These are phyloP conservation scores for Gryllus bimaculatus DNA, from an alignment of 1,140 invertebrate genomes.

Conservation along the genomic window DNA sequence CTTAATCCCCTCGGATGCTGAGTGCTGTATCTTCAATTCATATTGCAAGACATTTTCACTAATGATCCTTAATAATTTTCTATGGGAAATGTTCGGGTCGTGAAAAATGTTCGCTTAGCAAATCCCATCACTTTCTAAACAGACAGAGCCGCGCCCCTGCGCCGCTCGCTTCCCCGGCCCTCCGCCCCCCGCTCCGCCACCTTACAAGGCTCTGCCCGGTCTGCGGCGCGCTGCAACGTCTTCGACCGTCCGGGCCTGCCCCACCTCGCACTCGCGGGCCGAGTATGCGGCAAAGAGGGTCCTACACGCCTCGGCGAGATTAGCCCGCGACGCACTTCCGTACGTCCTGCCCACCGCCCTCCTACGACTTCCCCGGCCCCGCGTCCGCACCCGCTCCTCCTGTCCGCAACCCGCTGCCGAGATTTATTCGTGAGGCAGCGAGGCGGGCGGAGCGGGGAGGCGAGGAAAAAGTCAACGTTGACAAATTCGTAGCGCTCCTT, in stretches of 20 bases:
- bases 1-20: conserved; percentile 14
- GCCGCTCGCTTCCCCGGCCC: neutral
- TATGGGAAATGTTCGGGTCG: neutral
- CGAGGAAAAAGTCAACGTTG: conserved; percentile 15
- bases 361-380: neutral
- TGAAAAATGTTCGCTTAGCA: conserved; percentile 12
- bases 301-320: neutral
- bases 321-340: neutral
- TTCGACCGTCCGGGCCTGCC: no score
- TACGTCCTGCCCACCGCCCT: neutral
- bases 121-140: conserved; percentile 10
- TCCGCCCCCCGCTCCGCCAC: neutral
- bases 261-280: neutral
- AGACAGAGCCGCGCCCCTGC: neutral
- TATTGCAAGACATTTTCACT: conserved; percentile 19
- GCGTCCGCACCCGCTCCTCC: neutral
- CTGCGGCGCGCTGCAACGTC: no score
- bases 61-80: conserved; percentile 20
- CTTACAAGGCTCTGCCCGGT: neutral
- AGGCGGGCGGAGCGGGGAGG: neutral
- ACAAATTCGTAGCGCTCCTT: conserved; percentile 12
- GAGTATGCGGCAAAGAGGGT: neutral
- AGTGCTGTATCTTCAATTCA: conserved; percentile 14
- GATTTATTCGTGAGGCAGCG: neutral
- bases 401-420: neutral